Percentiles rank a stretch among this genome's conserved stretches.
phyloP scores from a whole-genome alignment of 2,888 invertebrate genomes.

The Cephus spinipes region DNA sequence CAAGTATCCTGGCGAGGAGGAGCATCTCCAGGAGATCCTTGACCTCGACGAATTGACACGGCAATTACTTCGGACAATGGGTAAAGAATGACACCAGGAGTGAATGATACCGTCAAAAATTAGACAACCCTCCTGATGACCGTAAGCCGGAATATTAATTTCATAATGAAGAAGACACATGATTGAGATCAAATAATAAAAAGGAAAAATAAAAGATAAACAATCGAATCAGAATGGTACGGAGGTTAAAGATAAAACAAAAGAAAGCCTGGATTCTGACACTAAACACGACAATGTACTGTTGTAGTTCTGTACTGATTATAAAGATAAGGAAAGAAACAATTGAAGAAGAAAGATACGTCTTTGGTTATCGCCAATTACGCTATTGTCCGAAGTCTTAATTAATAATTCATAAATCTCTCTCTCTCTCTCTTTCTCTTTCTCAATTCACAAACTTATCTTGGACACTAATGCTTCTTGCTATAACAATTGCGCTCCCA shows the following conservation, averaged over 20 bases:
- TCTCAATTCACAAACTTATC: not conserved
- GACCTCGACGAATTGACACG: not conserved
- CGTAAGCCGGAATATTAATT: not conserved
- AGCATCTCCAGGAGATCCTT: not conserved
- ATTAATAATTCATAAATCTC: not conserved
- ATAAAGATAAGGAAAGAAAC: not conserved
- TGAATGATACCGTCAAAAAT: not conserved
- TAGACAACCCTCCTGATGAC: not conserved
- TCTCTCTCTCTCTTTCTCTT: not conserved
- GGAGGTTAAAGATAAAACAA: not conserved
- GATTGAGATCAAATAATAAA: not conserved
- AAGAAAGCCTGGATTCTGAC: not conserved
- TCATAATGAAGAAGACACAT: not conserved
- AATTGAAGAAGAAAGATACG: not conserved
- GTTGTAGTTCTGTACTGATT: not conserved
- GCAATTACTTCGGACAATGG: not conserved
- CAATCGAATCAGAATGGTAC: not conserved
- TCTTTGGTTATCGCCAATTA: not conserved
- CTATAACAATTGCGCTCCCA: not conserved
- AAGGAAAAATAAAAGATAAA: not conserved
- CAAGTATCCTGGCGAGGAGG: not conserved
- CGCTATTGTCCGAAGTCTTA: not conserved
- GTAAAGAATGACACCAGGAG: not conserved
- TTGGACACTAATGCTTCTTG: not conserved
- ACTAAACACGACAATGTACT: not conserved